Evolutionary conservation across 1,140 invertebrate genomes (phyloP), one percentile per base, ranked within the genome.

Genomic region (Telenomus remus): DNA sequence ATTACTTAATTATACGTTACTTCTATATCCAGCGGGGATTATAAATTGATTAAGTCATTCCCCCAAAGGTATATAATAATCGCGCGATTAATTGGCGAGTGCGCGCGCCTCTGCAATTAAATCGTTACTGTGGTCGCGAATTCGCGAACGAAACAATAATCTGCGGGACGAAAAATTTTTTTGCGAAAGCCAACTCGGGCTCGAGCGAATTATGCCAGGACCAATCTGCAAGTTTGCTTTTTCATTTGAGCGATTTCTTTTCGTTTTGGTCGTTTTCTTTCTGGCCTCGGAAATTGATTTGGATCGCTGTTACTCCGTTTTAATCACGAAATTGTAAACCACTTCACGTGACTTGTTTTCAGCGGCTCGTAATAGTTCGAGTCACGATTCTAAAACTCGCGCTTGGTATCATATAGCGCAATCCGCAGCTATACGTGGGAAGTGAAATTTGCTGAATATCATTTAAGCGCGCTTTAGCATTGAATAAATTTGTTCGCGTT

Each of bases 31-130:
- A 60, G n/a, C 44, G 33, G 46, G 16, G 19, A 27, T 4, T 48
- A 60, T 68, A 68, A 68, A 68, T 68, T 61, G 56, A 61, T 70
- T 70, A 55, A 70, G 57, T 35, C 13, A 70, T 61, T 69, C 50
- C 33, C 14, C 33, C 10, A 11, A 10, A 3, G 11, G 35, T 4
- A n/a, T 35, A 54, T 35, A 55, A 55, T 61, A 50, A 53, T 69
- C 56, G 14, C 15, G 15, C 42, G 33, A 42, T 53, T 54, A 39
- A 54, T 37, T 39, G 35, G 19, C 19, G 2, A 6, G 19, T 43
- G 6, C 44, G 11, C 50, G 16, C 13, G 33, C 10, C 19, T 27
- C 2, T 43, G 19, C 48, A 56, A 66, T 66, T 66, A 56, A 56
- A 57, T 27, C 19, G 19, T 27, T 27, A 27, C 19, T 6, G 6